Conservation (phyloP, 2,113 vertebrate genomes). For the Neolamprologus hecqui region DNA sequence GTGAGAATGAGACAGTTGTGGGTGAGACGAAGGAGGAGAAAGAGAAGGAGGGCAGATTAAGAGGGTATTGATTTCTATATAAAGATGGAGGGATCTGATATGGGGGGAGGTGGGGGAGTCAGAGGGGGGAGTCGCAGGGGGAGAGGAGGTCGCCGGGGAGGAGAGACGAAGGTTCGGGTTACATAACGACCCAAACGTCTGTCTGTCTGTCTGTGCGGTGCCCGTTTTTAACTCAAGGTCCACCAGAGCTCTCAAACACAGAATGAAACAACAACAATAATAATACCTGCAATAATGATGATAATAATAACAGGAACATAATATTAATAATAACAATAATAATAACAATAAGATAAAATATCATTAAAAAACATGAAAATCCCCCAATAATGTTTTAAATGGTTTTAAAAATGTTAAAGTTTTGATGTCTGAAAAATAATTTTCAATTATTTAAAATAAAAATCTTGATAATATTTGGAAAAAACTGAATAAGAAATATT, state of each 20-base stretch:
- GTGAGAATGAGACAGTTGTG: conserved; percentile 38
- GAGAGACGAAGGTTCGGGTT: conserved; percentile 28
- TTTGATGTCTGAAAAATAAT: neutral
- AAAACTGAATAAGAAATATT: neutral
- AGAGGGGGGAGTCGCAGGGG: neutral
- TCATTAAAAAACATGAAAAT: neutral
- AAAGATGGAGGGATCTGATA: conserved; percentile 71
- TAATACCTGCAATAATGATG: neutral
- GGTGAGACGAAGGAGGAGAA: neutral
- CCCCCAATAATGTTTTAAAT: neutral
- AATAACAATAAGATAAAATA: neutral
- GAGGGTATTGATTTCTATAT: conserved; percentile 74
- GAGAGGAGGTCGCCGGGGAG: neutral
- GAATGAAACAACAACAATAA: neutral
- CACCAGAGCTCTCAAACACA: neutral
- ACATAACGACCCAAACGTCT: conserved; percentile 34
- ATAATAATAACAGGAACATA: neutral
- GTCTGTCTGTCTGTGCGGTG: neutral
- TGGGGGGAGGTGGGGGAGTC: neutral
- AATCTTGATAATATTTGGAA: neutral
- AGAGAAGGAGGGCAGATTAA: conserved; percentile 53
- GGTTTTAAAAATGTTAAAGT: neutral
- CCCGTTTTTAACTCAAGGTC: neutral
- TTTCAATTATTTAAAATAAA: neutral
- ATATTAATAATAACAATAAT: neutral